These are phyloP conservation scores for Melikaiella ostensackeni DNA, from an alignment of 2,888 invertebrate species.

Conservation along the genomic window DNA sequence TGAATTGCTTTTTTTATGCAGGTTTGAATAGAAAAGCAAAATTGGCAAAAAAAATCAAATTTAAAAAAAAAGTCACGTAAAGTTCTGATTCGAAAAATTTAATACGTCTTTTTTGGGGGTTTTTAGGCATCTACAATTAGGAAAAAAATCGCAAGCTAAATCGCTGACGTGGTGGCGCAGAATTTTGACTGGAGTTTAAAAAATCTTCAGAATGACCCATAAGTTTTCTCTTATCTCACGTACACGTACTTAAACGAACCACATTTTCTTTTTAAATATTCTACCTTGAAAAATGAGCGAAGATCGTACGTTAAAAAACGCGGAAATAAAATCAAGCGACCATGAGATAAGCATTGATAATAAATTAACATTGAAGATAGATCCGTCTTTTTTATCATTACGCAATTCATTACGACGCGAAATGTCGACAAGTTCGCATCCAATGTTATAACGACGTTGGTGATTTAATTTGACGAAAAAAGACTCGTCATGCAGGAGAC, in stretches of 20 bases:
- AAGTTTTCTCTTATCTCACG: neutral
- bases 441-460: constrained; percentile 22
- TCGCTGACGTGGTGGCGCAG: too few relatives aligned
- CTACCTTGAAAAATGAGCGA: constrained; percentile 46
- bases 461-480: constrained; percentile 34
- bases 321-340: constrained; percentile 29
- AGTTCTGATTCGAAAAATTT: too few relatives aligned
- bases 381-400: constrained; percentile 37
- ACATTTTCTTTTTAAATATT: constrained; percentile 8
- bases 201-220: too few relatives aligned
- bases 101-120: too few relatives aligned
- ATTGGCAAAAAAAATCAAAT: too few relatives aligned
- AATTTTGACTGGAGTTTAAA: too few relatives aligned
- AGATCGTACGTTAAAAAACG: constrained; percentile 35
- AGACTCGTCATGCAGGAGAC: neutral
- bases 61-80: too few relatives aligned
- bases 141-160: too few relatives aligned
- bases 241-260: neutral
- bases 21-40: too few relatives aligned
- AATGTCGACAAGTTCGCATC: constrained; percentile 20
- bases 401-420: constrained; percentile 28
- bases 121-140: too few relatives aligned
- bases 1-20: too few relatives aligned
- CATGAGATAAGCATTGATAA: constrained; percentile 40
- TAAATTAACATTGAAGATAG: constrained; percentile 39